These are phyloP conservation scores for Tetramorium parvispinum DNA, from an alignment of 1,140 invertebrate genomes.

Conservation along the genomic window DNA sequence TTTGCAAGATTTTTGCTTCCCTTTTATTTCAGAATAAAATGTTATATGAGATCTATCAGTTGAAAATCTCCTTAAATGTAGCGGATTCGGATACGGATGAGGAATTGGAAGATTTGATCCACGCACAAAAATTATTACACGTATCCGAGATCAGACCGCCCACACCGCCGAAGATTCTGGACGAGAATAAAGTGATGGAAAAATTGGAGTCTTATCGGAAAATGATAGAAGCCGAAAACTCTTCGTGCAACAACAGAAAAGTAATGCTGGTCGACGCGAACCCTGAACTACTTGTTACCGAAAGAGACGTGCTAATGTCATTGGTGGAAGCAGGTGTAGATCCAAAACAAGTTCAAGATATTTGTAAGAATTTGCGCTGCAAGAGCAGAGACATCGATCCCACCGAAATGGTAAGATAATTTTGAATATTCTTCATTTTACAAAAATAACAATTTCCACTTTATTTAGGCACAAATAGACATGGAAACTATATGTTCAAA, in stretches of 20 bases:
- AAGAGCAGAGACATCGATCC: conserved; percentile 76
- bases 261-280: conserved; percentile 80
- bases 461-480: not conserved
- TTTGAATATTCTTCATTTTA: not conserved
- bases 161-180: conserved; percentile 78
- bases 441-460: not conserved
- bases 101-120: conserved; percentile 57
- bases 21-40: conserved; percentile 80
- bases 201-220: conserved; percentile 74
- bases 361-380: conserved; percentile 76
- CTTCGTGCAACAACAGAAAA: not conserved
- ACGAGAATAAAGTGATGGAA: conserved; percentile 78
- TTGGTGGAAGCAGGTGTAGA: conserved; percentile 80
- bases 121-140: conserved; percentile 35
- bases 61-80: conserved; percentile 83
- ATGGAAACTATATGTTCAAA: not conserved
- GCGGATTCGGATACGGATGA: conserved; percentile 77
- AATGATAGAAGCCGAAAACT: conserved; percentile 29
- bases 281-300: conserved; percentile 79
- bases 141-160: conserved; percentile 72
- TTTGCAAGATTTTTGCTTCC: not conserved
- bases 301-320: conserved; percentile 79
- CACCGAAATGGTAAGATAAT: conserved; percentile 70
- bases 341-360: conserved; percentile 77
- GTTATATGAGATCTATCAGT: conserved; percentile 83